Evolutionary conservation across 1,140 invertebrate species (phyloP).

Genomic region (Euglossa dilemma): DNA sequence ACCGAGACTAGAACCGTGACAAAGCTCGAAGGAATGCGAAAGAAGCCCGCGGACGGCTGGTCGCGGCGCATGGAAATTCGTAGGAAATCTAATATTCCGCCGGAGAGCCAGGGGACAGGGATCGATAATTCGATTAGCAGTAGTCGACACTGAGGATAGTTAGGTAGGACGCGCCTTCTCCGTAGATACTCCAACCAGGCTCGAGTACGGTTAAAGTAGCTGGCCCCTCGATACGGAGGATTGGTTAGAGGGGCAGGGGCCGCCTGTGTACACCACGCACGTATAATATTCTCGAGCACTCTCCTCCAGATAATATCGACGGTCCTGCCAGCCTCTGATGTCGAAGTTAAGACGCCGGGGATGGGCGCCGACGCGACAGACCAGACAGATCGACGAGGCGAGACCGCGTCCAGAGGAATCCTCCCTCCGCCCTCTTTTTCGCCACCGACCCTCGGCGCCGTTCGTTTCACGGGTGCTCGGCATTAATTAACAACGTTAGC

Average conservation of each 20-base stretch:
- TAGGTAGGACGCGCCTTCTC: constrained; percentile 40
- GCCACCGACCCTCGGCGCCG: not conserved
- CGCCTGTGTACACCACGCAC: constrained; percentile 57
- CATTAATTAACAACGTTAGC: constrained; percentile 74
- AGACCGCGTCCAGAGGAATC: constrained; percentile 8
- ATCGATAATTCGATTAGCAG: constrained; percentile 76
- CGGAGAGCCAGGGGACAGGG: constrained; percentile 52
- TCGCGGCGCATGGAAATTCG: constrained; percentile 64
- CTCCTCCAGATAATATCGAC: constrained; percentile 71
- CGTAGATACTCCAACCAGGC: constrained; percentile 2
- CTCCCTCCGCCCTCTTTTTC: constrained; percentile 29
- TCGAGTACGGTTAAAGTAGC: constrained; percentile 66
- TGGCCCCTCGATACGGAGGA: constrained; percentile 34
- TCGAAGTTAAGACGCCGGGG: constrained; percentile 69
- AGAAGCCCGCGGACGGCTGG: constrained; percentile 47
- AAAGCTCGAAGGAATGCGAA: constrained; percentile 37
- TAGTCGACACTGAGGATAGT: constrained; percentile 62
- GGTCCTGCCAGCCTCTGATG: constrained; percentile 64
- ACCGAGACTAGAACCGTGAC: not conserved
- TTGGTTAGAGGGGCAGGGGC: constrained; percentile 30
- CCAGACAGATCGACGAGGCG: constrained; percentile 5
- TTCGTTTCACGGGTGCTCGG: constrained; percentile 41
- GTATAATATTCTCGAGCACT: constrained; percentile 73
- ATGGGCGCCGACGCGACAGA: constrained; percentile 46
- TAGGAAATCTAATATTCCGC: constrained; percentile 67